Conservation (phyloP, 2,888 invertebrate genomes). For the Eupeodes luniger region DNA sequence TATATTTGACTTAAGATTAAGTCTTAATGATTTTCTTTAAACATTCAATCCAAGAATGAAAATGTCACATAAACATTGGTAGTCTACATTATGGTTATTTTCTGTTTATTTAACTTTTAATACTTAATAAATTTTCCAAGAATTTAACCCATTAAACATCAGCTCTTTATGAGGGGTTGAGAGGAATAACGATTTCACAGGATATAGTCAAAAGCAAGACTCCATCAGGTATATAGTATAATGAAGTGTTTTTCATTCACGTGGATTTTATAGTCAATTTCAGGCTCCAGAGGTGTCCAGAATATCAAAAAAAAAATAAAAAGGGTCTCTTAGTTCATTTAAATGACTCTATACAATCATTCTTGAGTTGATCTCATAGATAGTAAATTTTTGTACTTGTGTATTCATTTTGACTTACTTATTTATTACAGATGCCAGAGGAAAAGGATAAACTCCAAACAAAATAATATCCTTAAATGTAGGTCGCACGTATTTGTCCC, state of each 20-base stretch:
- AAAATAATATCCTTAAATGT: conserved; percentile 18
- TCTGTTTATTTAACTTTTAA: no score
- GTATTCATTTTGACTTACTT: not conserved
- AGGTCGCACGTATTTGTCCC: not conserved
- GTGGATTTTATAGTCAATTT: conserved; percentile 44
- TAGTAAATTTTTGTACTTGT: conserved; percentile 22
- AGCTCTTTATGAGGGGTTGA: no score
- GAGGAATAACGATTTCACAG: no score
- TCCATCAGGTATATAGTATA: conserved; percentile 37
- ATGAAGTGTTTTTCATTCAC: conserved; percentile 65
- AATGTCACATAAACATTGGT: no score
- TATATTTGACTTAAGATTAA: no score
- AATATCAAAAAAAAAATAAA: not conserved
- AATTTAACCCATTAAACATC: no score
- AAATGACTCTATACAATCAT: conserved; percentile 30
- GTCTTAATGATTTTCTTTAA: no score
- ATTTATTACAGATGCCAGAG: not conserved
- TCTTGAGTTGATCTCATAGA: conserved; percentile 13
- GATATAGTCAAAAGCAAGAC: not conserved
- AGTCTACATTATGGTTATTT: no score
- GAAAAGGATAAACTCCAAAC: conserved; percentile 16
- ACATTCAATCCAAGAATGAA: no score
- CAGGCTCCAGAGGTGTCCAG: not conserved
- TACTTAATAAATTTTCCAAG: no score
- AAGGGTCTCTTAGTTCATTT: conserved; percentile 44